Percentiles rank a stretch among this genome's conserved stretches.
Evolutionary conservation across 1,140 invertebrate genomes (phyloP).

Genomic region (Pogonognathellus flavescens): DNA sequence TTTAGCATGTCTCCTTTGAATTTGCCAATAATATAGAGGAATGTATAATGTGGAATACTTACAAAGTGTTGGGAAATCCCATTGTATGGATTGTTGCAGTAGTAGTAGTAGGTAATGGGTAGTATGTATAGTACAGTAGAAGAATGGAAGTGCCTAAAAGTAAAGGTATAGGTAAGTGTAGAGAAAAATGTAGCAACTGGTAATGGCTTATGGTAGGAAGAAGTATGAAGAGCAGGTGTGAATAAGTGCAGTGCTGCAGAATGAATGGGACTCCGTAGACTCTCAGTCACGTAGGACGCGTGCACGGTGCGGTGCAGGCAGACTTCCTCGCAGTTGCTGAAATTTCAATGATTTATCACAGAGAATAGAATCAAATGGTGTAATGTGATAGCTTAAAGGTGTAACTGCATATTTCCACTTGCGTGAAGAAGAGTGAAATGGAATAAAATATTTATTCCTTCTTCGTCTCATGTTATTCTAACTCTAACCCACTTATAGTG

Average conservation of each 20-base stretch:
- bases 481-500: background rate
- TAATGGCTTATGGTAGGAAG: background rate
- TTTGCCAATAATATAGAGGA: too few relatives aligned
- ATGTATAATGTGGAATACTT: too few relatives aligned
- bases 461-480: background rate
- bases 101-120: too few relatives aligned
- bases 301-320: too few relatives aligned
- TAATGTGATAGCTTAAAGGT: background rate
- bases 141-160: background rate
- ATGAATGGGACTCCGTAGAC: constrained; percentile 22
- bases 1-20: too few relatives aligned
- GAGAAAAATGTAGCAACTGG: background rate
- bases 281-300: constrained; percentile 7
- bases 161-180: background rate
- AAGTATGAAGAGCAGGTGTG: background rate
- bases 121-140: background rate
- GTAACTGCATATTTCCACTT: background rate
- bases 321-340: background rate
- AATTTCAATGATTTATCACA: constrained; percentile 45
- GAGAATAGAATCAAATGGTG: background rate
- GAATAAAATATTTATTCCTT: constrained; percentile 26
- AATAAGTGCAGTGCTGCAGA: constrained; percentile 38
- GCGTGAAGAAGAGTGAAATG: constrained; percentile 37
- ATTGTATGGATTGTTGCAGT: too few relatives aligned
- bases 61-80: too few relatives aligned